phyloP scores from a whole-genome alignment of 2,113 vertebrate genomes.

The Nerophis ophidion region DNA sequence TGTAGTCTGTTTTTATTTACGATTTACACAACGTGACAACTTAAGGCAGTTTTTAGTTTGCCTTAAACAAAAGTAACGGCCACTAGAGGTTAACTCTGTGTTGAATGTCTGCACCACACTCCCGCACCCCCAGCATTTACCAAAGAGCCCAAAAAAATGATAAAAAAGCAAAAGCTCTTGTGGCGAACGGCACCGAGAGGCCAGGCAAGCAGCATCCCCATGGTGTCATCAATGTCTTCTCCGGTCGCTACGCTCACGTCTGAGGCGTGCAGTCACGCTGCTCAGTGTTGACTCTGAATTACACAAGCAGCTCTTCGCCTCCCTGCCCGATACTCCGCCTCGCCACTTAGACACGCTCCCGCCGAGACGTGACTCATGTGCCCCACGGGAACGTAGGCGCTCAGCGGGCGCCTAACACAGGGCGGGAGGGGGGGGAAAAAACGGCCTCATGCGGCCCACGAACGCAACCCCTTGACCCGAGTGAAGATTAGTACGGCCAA shows the following conservation, averaged over 20 bases:
- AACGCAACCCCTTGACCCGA: slow-evolving; percentile 55
- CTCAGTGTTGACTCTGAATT: slow-evolving; percentile 71
- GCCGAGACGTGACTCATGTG: slow-evolving; percentile 66
- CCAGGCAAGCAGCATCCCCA: slow-evolving; percentile 43
- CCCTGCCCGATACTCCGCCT: slow-evolving; percentile 57
- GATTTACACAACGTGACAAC: too few relatives aligned
- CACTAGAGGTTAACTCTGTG: slow-evolving; percentile 51
- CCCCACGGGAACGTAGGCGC: slow-evolving; percentile 39
- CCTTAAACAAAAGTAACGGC: slow-evolving; percentile 15
- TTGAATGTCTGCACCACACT: slow-evolving; percentile 29
- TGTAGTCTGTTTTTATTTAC: too few relatives aligned
- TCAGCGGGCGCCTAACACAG: slow-evolving; percentile 45
- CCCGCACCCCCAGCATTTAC: slow-evolving; percentile 25
- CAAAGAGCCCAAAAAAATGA: slow-evolving; percentile 28
- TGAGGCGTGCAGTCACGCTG: slow-evolving; percentile 65
- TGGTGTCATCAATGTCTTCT: slow-evolving; percentile 60
- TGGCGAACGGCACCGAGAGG: slow-evolving; percentile 33
- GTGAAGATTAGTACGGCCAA: slow-evolving; percentile 44
- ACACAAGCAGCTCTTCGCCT: slow-evolving; percentile 61
- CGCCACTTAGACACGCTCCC: slow-evolving; percentile 65
- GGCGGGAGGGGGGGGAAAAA: slow-evolving; percentile 16
- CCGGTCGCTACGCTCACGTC: slow-evolving; percentile 55
- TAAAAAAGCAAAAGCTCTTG: slow-evolving; percentile 30
- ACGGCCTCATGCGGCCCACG: slow-evolving; percentile 30
- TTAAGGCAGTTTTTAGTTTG: too few relatives aligned